Evolutionary conservation across 2,113 vertebrate species (phyloP).

Genomic region (Ageneiosus marmoratus): DNA sequence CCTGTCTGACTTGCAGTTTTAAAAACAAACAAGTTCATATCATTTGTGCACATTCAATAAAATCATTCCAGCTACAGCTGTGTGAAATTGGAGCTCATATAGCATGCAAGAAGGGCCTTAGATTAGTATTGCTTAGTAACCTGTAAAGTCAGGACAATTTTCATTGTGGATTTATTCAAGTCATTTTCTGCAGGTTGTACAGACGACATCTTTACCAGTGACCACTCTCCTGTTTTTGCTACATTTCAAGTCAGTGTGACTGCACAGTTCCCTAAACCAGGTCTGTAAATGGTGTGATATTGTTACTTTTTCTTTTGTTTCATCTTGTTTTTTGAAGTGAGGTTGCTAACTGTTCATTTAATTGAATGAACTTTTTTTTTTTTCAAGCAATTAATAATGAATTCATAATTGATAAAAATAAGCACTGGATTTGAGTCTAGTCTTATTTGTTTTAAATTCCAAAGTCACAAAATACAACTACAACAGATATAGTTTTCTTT

Average conservation of each 20-base stretch:
- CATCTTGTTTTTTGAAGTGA: background rate
- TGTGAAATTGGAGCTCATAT: background rate
- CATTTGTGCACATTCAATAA: too few relatives aligned
- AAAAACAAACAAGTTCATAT: too few relatives aligned
- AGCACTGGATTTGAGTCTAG: background rate
- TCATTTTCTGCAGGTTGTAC: conserved; percentile 77
- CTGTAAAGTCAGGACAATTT: background rate
- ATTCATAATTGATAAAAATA: background rate
- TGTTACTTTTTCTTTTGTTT: background rate
- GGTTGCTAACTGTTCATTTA: conserved; percentile 11
- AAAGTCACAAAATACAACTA: background rate
- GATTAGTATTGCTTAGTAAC: background rate
- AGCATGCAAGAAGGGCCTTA: background rate
- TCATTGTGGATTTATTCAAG: background rate
- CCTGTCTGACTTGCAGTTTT: conserved; percentile 43
- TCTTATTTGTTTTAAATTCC: background rate
- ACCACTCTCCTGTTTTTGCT: conserved; percentile 87
- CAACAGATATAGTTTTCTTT: background rate
- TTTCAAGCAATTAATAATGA: background rate
- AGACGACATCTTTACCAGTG: conserved; percentile 84
- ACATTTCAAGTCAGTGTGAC: conserved; percentile 84
- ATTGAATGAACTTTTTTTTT: background rate
- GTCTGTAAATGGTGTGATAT: conserved; percentile 59
- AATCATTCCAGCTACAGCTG: background rate
- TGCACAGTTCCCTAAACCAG: conserved; percentile 75